Percentiles rank a stretch among this genome's conserved stretches.
Conservation (phyloP, 2,113 vertebrate species). For the Gopherus flavomarginatus region DNA sequence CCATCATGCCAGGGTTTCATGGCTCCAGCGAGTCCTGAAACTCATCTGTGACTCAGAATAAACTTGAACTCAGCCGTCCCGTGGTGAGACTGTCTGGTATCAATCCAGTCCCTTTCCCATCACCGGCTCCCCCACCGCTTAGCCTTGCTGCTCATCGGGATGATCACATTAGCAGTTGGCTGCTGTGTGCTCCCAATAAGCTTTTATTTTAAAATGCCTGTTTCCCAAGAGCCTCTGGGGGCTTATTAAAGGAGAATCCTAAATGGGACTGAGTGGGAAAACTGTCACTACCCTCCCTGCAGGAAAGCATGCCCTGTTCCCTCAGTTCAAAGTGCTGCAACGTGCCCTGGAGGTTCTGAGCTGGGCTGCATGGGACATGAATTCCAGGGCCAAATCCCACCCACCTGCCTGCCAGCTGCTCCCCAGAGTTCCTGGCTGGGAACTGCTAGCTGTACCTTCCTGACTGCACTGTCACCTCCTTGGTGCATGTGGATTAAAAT, state of each 20-base stretch:
- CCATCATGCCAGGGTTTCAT: not conserved
- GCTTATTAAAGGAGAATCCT: not conserved
- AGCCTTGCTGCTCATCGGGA: not conserved
- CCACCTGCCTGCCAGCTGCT: too few relatives aligned
- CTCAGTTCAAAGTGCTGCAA: too few relatives aligned
- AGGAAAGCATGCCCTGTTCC: not conserved
- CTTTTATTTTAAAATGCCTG: constrained; percentile 36
- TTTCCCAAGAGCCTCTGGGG: constrained; percentile 16
- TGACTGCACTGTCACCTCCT: not conserved
- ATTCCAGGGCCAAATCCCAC: not conserved
- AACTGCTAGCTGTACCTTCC: not conserved
- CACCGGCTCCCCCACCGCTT: constrained; percentile 32
- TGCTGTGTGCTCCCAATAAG: not conserved
- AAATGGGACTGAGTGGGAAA: constrained; percentile 2
- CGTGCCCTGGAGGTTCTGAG: too few relatives aligned
- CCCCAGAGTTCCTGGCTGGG: not conserved
- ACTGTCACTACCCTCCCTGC: not conserved
- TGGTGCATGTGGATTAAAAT: not conserved
- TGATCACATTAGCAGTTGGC: constrained; percentile 58
- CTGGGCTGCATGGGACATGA: not conserved
- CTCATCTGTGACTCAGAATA: not conserved
- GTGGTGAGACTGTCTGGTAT: not conserved
- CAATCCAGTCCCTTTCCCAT: not conserved
- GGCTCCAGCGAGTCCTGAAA: not conserved
- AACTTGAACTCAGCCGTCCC: not conserved